Conservation (phyloP, 2,113 vertebrate genomes). For the Rynchops niger region DNA sequence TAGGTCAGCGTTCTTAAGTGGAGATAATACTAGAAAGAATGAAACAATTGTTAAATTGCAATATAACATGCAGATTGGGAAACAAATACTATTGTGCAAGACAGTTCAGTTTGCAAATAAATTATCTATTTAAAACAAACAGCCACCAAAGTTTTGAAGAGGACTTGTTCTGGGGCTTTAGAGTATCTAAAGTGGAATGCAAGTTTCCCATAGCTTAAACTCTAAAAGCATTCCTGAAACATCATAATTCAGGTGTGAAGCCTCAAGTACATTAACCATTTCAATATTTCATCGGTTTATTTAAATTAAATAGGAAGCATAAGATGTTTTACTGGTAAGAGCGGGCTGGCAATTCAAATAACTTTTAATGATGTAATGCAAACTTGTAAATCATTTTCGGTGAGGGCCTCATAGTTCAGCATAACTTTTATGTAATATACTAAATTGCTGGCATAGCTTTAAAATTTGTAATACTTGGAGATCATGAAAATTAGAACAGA, state of each 20-base stretch:
- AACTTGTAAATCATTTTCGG: conserved; percentile 37
- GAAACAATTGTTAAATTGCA: not conserved
- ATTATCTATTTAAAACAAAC: not conserved
- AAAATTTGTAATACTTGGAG: conserved; percentile 40
- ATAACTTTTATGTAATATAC: conserved; percentile 30
- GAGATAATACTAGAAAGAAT: conserved; percentile 23
- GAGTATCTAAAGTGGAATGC: not conserved
- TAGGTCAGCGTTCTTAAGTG: not conserved
- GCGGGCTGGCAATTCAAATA: not conserved
- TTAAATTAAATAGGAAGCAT: conserved; percentile 30
- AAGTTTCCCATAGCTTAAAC: not conserved
- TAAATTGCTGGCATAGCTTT: conserved; percentile 44
- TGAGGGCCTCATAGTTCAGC: conserved; percentile 28
- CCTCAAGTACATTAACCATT: conserved; percentile 1
- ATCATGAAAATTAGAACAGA: conserved; percentile 57
- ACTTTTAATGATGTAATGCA: conserved; percentile 46
- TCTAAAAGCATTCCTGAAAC: conserved; percentile 30
- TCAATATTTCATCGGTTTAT: not conserved
- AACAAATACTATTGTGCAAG: conserved; percentile 15
- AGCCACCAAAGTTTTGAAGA: not conserved
- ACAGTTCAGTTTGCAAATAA: not conserved
- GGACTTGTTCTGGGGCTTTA: not conserved
- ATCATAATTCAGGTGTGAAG: conserved; percentile 41
- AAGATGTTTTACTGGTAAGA: not conserved
- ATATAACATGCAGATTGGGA: not conserved